These are phyloP conservation scores for Antrozous pallidus DNA, from an alignment of 2,797 vertebrate genomes.

Conservation along the genomic window DNA sequence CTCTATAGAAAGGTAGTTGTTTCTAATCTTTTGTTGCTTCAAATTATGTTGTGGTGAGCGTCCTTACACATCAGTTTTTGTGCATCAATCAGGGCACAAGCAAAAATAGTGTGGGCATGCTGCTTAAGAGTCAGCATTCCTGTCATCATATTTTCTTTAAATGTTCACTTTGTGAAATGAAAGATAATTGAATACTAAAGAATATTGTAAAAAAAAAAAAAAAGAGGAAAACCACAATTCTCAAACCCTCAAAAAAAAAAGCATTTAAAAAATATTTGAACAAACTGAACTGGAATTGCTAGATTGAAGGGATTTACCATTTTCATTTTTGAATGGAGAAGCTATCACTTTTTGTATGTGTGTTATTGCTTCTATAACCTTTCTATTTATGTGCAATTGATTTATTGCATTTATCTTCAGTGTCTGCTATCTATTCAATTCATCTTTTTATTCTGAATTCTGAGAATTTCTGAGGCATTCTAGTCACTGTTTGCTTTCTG, in stretches of 20 bases:
- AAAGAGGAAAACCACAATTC: neutral
- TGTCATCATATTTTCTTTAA: neutral
- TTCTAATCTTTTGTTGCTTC: neutral
- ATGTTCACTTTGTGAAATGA: neutral
- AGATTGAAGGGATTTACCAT: neutral
- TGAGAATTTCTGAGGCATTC: neutral
- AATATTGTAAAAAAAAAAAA: neutral
- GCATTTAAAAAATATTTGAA: neutral
- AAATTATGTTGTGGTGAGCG: neutral
- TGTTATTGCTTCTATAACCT: neutral
- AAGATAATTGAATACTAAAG: neutral
- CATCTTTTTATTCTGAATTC: conserved; percentile 5
- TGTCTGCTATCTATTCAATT: neutral
- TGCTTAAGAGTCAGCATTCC: neutral
- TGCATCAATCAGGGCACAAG: neutral
- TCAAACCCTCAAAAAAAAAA: neutral
- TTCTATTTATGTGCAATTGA: neutral
- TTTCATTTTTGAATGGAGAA: conserved; percentile 9
- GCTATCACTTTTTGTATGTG: neutral
- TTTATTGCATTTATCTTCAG: neutral
- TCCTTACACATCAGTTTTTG: neutral
- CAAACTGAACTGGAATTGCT: neutral
- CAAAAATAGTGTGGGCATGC: neutral
- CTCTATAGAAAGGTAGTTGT: neutral
- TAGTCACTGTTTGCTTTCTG: neutral